Percentiles rank a stretch among this genome's conserved stretches.
phyloP scores from a whole-genome alignment of 2,797 vertebrate species.

The Falco columbarius region DNA sequence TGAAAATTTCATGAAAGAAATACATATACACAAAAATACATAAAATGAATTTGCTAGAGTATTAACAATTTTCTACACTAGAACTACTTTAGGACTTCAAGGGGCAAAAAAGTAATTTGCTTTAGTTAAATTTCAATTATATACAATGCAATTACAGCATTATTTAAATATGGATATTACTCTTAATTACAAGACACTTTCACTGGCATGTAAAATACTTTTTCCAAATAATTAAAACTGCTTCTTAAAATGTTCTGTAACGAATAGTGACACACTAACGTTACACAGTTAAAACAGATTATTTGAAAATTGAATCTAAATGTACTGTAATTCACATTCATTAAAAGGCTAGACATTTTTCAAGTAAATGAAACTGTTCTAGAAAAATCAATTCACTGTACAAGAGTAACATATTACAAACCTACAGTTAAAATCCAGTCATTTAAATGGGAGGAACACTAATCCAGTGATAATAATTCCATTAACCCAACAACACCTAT shows the following conservation, averaged over 20 bases:
- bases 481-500: neutral
- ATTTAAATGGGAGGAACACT: neutral
- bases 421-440: neutral
- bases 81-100: neutral
- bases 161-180: neutral
- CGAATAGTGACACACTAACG: neutral
- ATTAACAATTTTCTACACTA: neutral
- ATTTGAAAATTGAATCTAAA: slow-evolving; percentile 59
- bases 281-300: slow-evolving; percentile 27
- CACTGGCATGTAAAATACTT: neutral
- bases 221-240: slow-evolving; percentile 62
- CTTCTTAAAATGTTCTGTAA: slow-evolving; percentile 47
- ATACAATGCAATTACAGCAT: neutral
- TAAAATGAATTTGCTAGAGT: neutral
- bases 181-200: slow-evolving; percentile 17
- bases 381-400: slow-evolving; percentile 44
- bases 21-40: neutral
- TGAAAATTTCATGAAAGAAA: neutral
- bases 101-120: neutral
- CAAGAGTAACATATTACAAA: neutral
- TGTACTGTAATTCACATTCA: slow-evolving; percentile 51
- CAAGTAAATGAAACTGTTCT: slow-evolving; percentile 42
- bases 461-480: neutral
- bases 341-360: slow-evolving; percentile 43
- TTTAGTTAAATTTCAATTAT: neutral